Percentiles rank a stretch among this genome's conserved stretches.
Evolutionary conservation across 2,797 vertebrate species (phyloP).

Genomic region (Tokudaia muenninki): DNA sequence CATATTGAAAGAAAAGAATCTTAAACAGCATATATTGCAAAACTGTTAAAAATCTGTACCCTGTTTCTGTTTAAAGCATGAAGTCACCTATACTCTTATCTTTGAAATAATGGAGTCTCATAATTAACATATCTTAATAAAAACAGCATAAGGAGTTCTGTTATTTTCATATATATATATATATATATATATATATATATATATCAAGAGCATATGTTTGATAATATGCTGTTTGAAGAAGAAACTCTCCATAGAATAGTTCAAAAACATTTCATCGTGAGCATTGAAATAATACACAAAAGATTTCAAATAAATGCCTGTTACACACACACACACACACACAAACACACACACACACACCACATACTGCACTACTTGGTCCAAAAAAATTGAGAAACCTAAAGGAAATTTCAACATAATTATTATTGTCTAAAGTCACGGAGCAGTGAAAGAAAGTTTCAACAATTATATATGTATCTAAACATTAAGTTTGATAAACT

Average conservation of each 20-base stretch:
- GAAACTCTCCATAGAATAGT: neutral
- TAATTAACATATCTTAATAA: slow-evolving; percentile 19
- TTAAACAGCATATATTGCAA: neutral
- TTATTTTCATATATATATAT: slow-evolving; percentile 21
- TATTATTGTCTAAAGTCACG: neutral
- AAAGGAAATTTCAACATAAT: neutral
- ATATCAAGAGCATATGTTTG: neutral
- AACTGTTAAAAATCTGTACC: neutral
- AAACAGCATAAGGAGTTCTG: neutral
- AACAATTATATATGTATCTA: neutral
- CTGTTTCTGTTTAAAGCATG: slow-evolving; percentile 22
- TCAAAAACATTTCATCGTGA: neutral
- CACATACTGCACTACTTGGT: neutral
- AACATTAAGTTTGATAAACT: slow-evolving; percentile 9
- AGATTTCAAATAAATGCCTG: neutral
- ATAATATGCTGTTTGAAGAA: neutral
- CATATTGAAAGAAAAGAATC: neutral
- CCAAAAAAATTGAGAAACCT: no score
- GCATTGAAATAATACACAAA: neutral
- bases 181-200: neutral
- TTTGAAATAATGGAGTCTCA: neutral
- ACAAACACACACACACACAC: neutral
- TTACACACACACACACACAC: neutral
- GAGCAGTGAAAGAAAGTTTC: neutral
- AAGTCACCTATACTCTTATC: neutral